Base-by-base conservation (phyloP, 2,113 vertebrate genomes). In the Monarcha castaneiventris region DNA sequence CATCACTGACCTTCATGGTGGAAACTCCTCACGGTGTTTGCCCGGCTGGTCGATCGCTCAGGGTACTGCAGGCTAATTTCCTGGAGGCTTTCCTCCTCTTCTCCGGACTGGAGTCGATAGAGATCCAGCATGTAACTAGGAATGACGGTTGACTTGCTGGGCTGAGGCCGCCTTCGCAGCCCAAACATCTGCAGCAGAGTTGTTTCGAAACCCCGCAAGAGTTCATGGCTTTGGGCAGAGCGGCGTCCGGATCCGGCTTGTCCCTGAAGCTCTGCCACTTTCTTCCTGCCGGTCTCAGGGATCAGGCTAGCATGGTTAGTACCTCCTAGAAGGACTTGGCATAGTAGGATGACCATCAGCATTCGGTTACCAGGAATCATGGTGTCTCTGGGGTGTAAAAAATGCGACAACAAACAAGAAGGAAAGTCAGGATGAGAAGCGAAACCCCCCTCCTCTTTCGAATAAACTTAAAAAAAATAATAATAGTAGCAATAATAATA, bases 331-430 rank as follows among this genome's bases (percentile, higher is more conserved):
- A 99, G 98, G 98, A 99, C 98, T 99, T 99, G 99, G 99, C 99
- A 99, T 98, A 99, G 98, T 99, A 99, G 98, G 98, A 99, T 98
- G 98, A 99, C 99, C 99, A 99, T 99, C 99, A 99, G 99, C 99
- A 99, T 99, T 99, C 98, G 99, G 99, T 99, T 99, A 99, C 99
- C 99, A 99, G 99, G 99, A 99, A 99, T 99, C 99, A 99, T 99
- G 99, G 99, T 99, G 99, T 99, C 99, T 99, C 99, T 99, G 98
- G 93, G 95, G 97, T 96, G 97, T 64, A 87, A 97, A 87, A 97
- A 96, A 95, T 29, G 96, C 84, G 96, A 97, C 86, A 96, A 93
- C 90, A 96, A 96, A 96, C 97, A 97, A 97, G 89, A 94, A 95
- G 78, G 74, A 95, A 93, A 96, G 96, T 96, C 95, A 91, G 78